These are phyloP conservation scores for Pristionchus arcanus DNA, from an alignment of 2,888 invertebrate species.

Conservation along the genomic window DNA sequence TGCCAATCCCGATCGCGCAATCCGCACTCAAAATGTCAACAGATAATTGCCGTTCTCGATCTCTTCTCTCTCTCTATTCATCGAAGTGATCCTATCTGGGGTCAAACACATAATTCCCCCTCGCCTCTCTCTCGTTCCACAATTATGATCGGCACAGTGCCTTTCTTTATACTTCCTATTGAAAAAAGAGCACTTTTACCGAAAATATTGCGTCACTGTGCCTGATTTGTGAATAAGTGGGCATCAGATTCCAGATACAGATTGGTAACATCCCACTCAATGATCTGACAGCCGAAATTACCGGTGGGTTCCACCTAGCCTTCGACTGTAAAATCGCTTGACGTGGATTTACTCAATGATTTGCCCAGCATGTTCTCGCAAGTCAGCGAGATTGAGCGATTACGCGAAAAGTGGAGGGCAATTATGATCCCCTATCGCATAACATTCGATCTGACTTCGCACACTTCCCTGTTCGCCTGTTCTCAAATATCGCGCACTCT, in stretches of 20 bases:
- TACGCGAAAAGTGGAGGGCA: too few relatives aligned
- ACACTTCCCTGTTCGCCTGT: neutral
- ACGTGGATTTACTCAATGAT: too few relatives aligned
- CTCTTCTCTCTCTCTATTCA: neutral
- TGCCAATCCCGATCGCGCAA: neutral
- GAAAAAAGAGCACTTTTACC: neutral
- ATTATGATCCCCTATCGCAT: neutral
- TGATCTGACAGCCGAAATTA: too few relatives aligned
- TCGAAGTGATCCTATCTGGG: neutral
- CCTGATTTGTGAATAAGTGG: neutral
- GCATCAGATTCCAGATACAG: neutral
- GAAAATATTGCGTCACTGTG: neutral
- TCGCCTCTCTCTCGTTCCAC: neutral
- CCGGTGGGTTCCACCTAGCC: too few relatives aligned
- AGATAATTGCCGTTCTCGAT: constrained; percentile 1
- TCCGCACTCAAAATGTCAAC: neutral
- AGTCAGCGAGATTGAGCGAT: too few relatives aligned
- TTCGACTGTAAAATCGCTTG: too few relatives aligned
- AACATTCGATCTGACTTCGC: neutral
- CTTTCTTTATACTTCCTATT: neutral
- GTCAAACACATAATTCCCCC: neutral
- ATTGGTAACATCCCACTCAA: neutral
- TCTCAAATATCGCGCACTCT: too few relatives aligned
- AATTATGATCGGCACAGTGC: neutral
- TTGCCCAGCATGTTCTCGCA: neutral